Evolutionary conservation across 2,888 invertebrate genomes (phyloP).

Genomic region (Clistopyga incitator): DNA sequence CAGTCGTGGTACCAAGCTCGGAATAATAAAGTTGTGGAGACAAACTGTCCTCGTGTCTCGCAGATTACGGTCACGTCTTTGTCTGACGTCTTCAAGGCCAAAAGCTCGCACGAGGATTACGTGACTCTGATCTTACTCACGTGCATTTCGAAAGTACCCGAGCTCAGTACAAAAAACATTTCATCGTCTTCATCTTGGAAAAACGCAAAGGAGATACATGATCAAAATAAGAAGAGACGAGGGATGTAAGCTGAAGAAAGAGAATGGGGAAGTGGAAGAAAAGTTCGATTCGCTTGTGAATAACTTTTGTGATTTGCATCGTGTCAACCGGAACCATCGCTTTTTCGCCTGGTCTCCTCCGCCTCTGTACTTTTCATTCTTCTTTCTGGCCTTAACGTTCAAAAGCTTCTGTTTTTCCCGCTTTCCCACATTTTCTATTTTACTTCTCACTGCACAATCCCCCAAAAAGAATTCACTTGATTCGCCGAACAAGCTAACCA

Average conservation of each 20-base stretch:
- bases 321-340: constrained; percentile 34
- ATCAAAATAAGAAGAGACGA: background rate
- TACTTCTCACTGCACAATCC: background rate
- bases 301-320: constrained; percentile 51
- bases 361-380: background rate
- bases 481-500: constrained; percentile 58
- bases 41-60: too few species aligned
- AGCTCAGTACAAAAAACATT: constrained; percentile 18
- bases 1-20: too few species aligned
- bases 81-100: too few species aligned
- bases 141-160: background rate
- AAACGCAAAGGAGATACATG: background rate
- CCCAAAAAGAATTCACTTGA: constrained; percentile 34
- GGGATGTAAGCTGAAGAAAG: background rate
- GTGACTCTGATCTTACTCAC: constrained; percentile 15
- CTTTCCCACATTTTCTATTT: background rate
- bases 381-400: constrained; percentile 1
- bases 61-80: too few species aligned
- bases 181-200: background rate
- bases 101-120: too few species aligned
- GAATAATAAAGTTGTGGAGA: too few species aligned
- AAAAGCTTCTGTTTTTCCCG: constrained; percentile 10
- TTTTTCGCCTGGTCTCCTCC: constrained; percentile 16
- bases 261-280: constrained; percentile 11
- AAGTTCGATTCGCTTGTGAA: constrained; percentile 31